phyloP scores from a whole-genome alignment of 2,113 vertebrate genomes.

The Telmatochromis sp. region DNA sequence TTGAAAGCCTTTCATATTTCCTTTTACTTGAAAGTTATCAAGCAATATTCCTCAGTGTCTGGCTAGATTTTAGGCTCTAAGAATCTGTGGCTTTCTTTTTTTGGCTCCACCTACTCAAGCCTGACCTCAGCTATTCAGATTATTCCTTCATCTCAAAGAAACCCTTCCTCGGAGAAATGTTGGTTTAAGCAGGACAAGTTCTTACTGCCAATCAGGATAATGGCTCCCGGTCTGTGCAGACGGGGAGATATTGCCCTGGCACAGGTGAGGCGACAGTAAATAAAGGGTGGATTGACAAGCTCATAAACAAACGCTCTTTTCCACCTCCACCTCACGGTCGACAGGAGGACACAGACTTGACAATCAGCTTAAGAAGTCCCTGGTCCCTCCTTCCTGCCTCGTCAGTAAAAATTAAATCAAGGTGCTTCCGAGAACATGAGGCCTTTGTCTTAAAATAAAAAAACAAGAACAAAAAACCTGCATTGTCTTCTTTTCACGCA shows the following conservation, averaged over 20 bases:
- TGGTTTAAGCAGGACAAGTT: not conserved
- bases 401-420: slow-evolving; percentile 81
- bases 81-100: not conserved
- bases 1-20: not conserved
- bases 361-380: slow-evolving; percentile 70
- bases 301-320: slow-evolving; percentile 64
- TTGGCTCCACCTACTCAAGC: not conserved
- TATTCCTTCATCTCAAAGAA: not conserved
- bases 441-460: slow-evolving; percentile 2
- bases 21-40: not conserved
- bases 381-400: slow-evolving; percentile 68
- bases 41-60: not conserved
- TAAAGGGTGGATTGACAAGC: slow-evolving; percentile 57
- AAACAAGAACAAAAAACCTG: not conserved
- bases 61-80: not conserved
- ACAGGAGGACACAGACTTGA: slow-evolving; percentile 46
- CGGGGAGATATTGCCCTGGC: slow-evolving; percentile 54
- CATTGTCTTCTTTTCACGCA: slow-evolving; percentile 31
- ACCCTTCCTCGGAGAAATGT: not conserved
- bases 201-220: slow-evolving; percentile 61
- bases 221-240: slow-evolving; percentile 18
- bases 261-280: slow-evolving; percentile 74
- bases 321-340: not conserved
- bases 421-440: slow-evolving; percentile 86
- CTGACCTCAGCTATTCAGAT: not conserved